Conservation (phyloP, 2,888 invertebrate species). For the Agriotes lineatus region DNA sequence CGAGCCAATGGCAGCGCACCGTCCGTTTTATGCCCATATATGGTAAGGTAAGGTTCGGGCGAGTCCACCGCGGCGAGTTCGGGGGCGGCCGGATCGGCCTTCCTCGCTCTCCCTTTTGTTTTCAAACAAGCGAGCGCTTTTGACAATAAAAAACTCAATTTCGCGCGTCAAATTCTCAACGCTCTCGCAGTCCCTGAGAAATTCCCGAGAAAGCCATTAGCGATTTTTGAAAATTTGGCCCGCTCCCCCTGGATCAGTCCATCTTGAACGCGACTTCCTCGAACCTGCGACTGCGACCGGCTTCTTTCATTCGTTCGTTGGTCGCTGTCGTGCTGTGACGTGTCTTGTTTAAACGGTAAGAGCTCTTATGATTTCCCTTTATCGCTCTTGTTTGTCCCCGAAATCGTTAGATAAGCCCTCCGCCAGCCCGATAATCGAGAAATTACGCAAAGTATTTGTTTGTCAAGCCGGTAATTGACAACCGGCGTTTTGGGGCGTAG, state of each 20-base stretch:
- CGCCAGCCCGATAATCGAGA: not conserved
- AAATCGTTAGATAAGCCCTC: not conserved
- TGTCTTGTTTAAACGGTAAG: constrained; percentile 63
- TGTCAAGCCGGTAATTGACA: not conserved
- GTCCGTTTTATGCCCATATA: constrained; percentile 86
- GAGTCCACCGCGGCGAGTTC: too few relatives aligned
- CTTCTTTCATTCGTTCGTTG: constrained; percentile 63
- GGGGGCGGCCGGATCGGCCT: constrained; percentile 46
- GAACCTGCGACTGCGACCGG: constrained; percentile 61
- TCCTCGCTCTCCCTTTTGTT: constrained; percentile 34
- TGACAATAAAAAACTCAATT: constrained; percentile 37
- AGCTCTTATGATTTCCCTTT: constrained; percentile 11
- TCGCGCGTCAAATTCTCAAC: constrained; percentile 31
- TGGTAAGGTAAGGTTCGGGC: constrained; percentile 77
- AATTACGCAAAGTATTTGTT: constrained; percentile 1
- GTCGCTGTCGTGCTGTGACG: constrained; percentile 63
- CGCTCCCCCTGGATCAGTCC: constrained; percentile 54
- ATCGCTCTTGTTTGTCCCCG: not conserved
- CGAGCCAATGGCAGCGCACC: constrained; percentile 74
- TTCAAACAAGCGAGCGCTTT: constrained; percentile 42
- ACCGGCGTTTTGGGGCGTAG: constrained; percentile 24
- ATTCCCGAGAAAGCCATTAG: constrained; percentile 8
- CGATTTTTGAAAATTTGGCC: constrained; percentile 57
- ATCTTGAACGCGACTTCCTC: constrained; percentile 57
- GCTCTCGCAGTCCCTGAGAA: not conserved